Percentiles rank a stretch among this genome's conserved stretches.
Conservation (phyloP, 2,113 vertebrate genomes). For the Megaceryle maxima region DNA sequence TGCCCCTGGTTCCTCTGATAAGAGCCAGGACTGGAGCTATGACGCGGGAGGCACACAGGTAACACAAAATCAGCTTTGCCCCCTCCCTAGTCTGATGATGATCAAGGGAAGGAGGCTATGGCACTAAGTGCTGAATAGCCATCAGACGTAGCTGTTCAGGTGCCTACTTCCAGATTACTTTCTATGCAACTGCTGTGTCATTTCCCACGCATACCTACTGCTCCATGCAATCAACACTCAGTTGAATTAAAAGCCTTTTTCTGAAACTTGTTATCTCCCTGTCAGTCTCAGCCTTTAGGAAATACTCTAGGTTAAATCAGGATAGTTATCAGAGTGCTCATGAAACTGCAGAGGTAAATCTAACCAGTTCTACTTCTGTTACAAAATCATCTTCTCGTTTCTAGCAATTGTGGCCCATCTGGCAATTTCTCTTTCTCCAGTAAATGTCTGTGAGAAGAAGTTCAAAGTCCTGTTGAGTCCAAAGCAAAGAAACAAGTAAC, state of each 20-base stretch:
- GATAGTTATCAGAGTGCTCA: background rate
- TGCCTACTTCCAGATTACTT: rapidly evolving
- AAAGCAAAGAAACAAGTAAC: background rate
- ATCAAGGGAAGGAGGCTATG: background rate
- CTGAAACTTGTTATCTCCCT: background rate
- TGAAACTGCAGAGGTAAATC: background rate
- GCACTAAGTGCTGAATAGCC: background rate
- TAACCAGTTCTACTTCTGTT: background rate
- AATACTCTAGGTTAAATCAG: background rate
- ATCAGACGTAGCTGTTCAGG: background rate
- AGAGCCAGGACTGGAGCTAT: background rate
- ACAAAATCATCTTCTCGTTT: background rate
- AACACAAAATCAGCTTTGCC: background rate
- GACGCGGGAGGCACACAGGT: background rate
- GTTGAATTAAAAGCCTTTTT: background rate
- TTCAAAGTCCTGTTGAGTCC: background rate
- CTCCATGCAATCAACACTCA: background rate
- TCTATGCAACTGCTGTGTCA: background rate
- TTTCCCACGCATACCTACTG: background rate
- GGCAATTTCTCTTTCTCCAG: background rate
- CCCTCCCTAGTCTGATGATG: background rate
- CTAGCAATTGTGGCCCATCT: background rate
- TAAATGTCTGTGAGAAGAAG: background rate
- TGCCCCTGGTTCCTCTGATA: background rate
- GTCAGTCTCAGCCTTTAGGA: background rate